Conservation (phyloP, 2,888 invertebrate genomes). For the Spatulosminthurus flaviceps region DNA sequence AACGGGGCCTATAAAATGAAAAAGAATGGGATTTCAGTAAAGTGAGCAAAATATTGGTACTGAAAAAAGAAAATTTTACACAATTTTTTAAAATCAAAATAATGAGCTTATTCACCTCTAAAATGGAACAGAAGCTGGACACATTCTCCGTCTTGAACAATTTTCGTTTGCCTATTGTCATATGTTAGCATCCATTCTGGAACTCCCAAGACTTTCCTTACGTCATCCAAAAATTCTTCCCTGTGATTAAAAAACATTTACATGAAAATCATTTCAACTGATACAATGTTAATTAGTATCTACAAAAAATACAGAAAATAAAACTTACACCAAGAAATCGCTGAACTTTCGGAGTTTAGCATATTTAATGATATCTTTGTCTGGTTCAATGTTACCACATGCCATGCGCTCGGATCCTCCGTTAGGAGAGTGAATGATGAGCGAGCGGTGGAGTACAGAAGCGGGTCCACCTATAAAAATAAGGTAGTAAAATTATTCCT, state of each 20-base stretch:
- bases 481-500: too few species aligned
- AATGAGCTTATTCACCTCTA: slow-evolving; percentile 69
- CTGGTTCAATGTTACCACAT: slow-evolving; percentile 90
- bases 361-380: slow-evolving; percentile 89
- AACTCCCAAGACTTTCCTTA: slow-evolving; percentile 82
- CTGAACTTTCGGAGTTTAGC: slow-evolving; percentile 87
- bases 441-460: slow-evolving; percentile 82
- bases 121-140: slow-evolving; percentile 88
- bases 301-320: neutral
- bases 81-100: too few species aligned
- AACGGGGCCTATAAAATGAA: slow-evolving; percentile 75
- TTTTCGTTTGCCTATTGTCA: slow-evolving; percentile 81
- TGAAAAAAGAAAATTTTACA: too few species aligned
- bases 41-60: too few species aligned
- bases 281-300: neutral
- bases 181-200: slow-evolving; percentile 91
- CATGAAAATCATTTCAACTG: neutral
- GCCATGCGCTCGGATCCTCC: slow-evolving; percentile 78
- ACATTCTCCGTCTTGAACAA: slow-evolving; percentile 80
- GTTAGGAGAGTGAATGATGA: slow-evolving; percentile 83
- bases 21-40: neutral
- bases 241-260: slow-evolving; percentile 67
- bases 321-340: slow-evolving; percentile 83
- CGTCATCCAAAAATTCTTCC: slow-evolving; percentile 83
- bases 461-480: slow-evolving; percentile 71